Evolutionary conservation across 2,888 invertebrate genomes (phyloP), one percentile per base, ranked within the genome.

Genomic region (Liodrosophila aerea): DNA sequence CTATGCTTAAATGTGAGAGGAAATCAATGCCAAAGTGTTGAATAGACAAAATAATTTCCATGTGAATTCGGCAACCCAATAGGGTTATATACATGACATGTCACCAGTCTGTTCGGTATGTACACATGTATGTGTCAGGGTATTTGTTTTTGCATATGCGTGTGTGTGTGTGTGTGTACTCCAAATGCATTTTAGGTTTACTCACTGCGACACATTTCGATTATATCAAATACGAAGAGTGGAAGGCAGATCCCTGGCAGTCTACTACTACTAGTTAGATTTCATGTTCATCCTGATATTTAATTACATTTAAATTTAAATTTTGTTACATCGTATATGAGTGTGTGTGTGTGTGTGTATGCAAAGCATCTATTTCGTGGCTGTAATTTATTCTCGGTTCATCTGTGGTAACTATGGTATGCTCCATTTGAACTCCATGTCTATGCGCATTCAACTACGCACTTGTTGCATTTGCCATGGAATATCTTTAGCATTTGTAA

Each of bases 271-370:
- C 39, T 58, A 67, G 68, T 50, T 60, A 52, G 59, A 59, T 56
- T 54, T 56, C 68, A 63, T 81, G 73, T 63, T 62, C 67, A 71
- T 75, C 76, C 76, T 47, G 63, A 66, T 69, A 75, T 78, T 81
- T 84, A 86, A 84, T 84, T 84, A 72, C 82, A 84, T 75, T 82
- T 82, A 71, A 76, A 84, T 75, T 82, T 82, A 71, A 76, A 84
- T 84, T 78, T 75, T 72, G 75, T 65, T 57, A 45, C 64, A 30
- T 15, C 58, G 53, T 64, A n/a, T n/a, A n/a, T n/a, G n/a, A n/a
- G 43, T 29, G 29, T 53, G 18, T 12, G 33, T 31, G 3, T 22
- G 3, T 4, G 2, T 37, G 40, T 46, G 64, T 56, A 39, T 52
- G 57, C 31, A 31, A 45, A 37, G 16, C 39, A 12, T 62, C 49